Evolutionary conservation across 1,140 invertebrate species (phyloP).

Genomic region (Alviniconcha marisindica): DNA sequence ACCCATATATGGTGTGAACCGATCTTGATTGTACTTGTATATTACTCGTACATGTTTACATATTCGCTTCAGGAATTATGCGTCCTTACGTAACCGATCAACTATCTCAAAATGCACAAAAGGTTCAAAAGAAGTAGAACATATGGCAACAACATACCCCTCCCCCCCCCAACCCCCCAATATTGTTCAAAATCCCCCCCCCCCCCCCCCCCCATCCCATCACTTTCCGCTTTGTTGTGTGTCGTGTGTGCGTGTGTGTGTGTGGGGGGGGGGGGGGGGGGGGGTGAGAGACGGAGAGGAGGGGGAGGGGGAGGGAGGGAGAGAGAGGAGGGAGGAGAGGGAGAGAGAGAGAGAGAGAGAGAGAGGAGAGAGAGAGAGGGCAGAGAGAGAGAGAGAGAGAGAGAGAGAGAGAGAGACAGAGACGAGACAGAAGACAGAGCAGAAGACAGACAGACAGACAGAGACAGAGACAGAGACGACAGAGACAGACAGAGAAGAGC

Average conservation of each 20-base stretch:
- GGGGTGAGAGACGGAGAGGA: neutral
- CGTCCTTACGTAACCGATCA: neutral
- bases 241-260: neutral
- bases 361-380: neutral
- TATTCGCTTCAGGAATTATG: too few species aligned
- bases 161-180: too few species aligned
- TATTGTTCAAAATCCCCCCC: too few species aligned
- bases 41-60: too few species aligned
- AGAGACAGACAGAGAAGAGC: neutral
- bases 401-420: neutral
- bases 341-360: neutral
- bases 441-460: neutral
- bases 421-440: neutral
- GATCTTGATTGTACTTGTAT: too few species aligned
- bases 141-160: neutral
- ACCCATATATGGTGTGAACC: too few species aligned
- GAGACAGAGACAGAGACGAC: neutral
- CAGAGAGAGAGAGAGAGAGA: neutral
- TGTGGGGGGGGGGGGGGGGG: neutral
- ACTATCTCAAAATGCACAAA: neutral
- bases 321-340: neutral
- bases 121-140: neutral
- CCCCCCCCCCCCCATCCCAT: too few species aligned
- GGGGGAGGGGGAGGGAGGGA: neutral
- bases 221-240: too few species aligned